Base-by-base conservation (phyloP, 1,140 invertebrate genomes). In the Panagrolaimus sp. region DNA sequence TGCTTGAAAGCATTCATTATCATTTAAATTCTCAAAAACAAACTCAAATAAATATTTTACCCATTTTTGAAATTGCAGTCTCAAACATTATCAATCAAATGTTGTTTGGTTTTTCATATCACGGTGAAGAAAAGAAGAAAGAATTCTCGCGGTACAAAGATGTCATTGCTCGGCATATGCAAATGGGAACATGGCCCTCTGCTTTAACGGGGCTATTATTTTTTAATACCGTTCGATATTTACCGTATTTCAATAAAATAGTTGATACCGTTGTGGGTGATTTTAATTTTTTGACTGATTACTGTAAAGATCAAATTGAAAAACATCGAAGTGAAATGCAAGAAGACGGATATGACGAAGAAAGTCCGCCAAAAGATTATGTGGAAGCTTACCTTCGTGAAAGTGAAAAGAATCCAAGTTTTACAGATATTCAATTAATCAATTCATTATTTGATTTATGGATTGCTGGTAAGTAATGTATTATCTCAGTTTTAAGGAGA, bases 381-480 rank as follows among this genome's bases (percentile, higher is more conserved):
- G 47, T 70, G 26, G 66, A 69, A 32, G 69, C 69, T 8, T 70
- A 69, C 17, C 48, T 70, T 38, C 32, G 32, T 38, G 32, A 38
- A 38, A 38, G 32, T 38, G 32, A 38, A 38, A 38, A 7, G 7
- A 38, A 38, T 38, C 32, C 32, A 38, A 38, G 32, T 38, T 38
- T 38, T 38, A 38, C 32, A 38, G 32, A 38, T 38, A 38, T 38
- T 38, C 32, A 38, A 38, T 38, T 38, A 7, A 38, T 38, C 2
- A 38, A 38, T 7, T 38, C 32, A 38, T 38, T 38, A 7, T 38
- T 38, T 7, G 32, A 38, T 38, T 38, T 38, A 38, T 38, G 32
- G 32, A 38, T 38, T 38, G 32, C 32, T 38, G 32, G 32, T 38
- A 7, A 38, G 32, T 38, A 4, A 38, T 7, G 32, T 38, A 2